Evolutionary conservation across 1,140 invertebrate species (phyloP), one percentile per base, ranked within the genome.

Genomic region (Spodoptera frugiperda): DNA sequence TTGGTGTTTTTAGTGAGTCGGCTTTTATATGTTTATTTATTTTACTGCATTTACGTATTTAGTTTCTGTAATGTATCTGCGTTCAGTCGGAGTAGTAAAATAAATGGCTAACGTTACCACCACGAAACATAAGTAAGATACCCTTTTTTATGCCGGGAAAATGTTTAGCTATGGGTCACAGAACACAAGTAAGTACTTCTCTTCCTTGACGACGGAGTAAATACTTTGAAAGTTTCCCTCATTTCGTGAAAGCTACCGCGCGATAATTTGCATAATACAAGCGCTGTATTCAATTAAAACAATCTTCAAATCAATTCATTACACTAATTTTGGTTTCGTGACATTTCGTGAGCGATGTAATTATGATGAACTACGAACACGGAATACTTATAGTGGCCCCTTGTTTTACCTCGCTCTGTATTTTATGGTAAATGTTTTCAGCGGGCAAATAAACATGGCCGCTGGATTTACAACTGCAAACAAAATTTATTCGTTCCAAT

Each of bases 361-460:
- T 67, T 67, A 67, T 67, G 63, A 67, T 48, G 44, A 67, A 48
- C 63, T 67, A 48, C 19, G 19, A 25, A 25, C 63, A 67, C 44
- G 63, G 63, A 25, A 25, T 39, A 63, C 10, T 67, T 67, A 48
- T 49, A 12, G 44, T 17, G 46, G 30, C 15, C 14, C 33, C 33
- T 63, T 63, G 11, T 39, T 19, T 19, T 44, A 63, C n/a, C 44
- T 63, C 3, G 2, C 3, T 63, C 44, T 57, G 11, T 57, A 9
- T 57, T 63, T 63, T 46, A 63, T 10, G 17, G 44, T 15, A 39
- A 44, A 17, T 4, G 59, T 44, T 44, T 39, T 39, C 33, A 39
- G 33, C 33, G 8, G 33, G 33, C 8, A 10, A 39, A 39, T 39
- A 39, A 39, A 39, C 9, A 39, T 39, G 33, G 33, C 33, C 33